Base-by-base conservation (phyloP, 2,888 invertebrate genomes). In the Nymphalis polychloros region DNA sequence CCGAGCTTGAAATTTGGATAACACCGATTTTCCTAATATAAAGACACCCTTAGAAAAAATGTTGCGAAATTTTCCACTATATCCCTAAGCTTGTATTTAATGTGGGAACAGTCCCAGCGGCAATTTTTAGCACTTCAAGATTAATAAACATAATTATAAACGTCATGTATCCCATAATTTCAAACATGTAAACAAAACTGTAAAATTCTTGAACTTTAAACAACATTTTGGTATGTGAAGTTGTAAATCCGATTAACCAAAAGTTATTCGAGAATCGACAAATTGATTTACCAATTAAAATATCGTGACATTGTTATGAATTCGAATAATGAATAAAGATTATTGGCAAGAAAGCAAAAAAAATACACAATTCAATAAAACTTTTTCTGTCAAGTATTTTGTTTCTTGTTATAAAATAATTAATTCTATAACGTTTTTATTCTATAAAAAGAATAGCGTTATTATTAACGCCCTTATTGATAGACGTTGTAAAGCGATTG, bases 231-330 rank as follows among this genome's bases (percentile, higher is more conserved):
- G 13, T 41, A 41, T 57, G 20, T 41, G 41, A 19, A 57, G 19
- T 35, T 41, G 35, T 41, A 57, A 57, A 57, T 57, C 19, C 41
- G 41, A 10, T 41, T 57, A n/a, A 41, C n/a, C 19, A 19, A 57
- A 13, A 41, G 35, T 41, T 55, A n/a, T 55, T 31, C 53, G 16
- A 53, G 27, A 53, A 57, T 35, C 19, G 35, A 19, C 41, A 57
- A 41, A 57, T 57, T 57, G 57, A 41, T 57, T 57, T 57, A 57
- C n/a, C 57, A 57, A 57, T 57, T 57, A 57, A 57, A 57, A 57
- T 57, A 57, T 57, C 35, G 19, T n/a, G 35, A 41, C n/a, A 57
- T n/a, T 27, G 19, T 35, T 35, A 57, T 19, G 35, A 57, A 41
- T 41, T 41, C 41, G 19, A 57, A 57, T 27, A 57, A 19, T 19